Base-by-base conservation (phyloP, 1,140 invertebrate genomes). In the Potamilus streckersoni region DNA sequence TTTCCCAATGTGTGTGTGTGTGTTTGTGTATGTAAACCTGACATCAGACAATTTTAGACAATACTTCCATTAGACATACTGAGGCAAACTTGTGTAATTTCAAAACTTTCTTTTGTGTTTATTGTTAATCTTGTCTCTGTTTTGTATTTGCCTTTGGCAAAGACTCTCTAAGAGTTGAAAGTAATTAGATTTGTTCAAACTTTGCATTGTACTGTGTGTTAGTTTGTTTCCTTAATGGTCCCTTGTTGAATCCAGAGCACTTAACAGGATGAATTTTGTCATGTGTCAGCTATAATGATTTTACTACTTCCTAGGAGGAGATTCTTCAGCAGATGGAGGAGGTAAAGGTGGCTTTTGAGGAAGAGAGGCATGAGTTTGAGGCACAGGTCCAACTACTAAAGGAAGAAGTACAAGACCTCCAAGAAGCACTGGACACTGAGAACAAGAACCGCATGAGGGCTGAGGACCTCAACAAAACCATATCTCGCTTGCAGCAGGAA, bases 261-360 rank as follows among this genome's bases (percentile, higher is more conserved):
- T 62, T 62, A 11, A 6, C 6, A 62, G 60, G 19, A 62, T 19
- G 60, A 11, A 13, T 11, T 23, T 62, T 19, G 19, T 62, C 19
- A 62, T 23, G 13, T 62, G 13, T 62, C 2, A 23, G 6, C 6
- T n/a, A 62, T 62, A 62, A 8, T 12, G 6, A 12, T 62, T n/a
- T 8, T n/a, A 62, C 60, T 23, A n/a, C 19, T 66, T 23, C 31
- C 16, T 27, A 76, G 75, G 69, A 67, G 20, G 75, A 76, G 64
- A 71, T 76, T 61, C 20, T 15, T 19, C 69, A 76, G 23, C 75
- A 76, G 63, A 68, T 76, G 75, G 75, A 76, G 57, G 75, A 76
- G 64, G 65, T 76, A 4, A 38, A 65, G 55, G 75, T 61, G 31
- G 70, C 65, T 1, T 76, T 61, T 65, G 75, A 76, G 14, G 75